phyloP scores from a whole-genome alignment of 2,888 invertebrate genomes.

The Ptilodon capucinus region DNA sequence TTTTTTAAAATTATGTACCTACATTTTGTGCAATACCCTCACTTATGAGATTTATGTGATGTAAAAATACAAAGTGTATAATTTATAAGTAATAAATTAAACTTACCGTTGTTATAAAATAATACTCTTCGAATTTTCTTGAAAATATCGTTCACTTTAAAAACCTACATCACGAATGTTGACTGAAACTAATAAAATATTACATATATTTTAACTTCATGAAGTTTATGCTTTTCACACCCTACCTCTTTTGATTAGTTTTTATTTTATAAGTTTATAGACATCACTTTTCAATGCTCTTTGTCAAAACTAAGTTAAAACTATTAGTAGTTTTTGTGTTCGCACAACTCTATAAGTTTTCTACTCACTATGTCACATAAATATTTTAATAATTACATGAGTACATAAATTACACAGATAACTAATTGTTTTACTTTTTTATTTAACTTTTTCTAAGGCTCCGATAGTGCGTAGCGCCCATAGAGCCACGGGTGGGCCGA shows the following conservation, averaged over 20 bases:
- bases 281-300: too few species aligned
- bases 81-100: not conserved
- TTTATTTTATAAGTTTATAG: too few species aligned
- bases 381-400: not conserved
- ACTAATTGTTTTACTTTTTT: slow-evolving; percentile 5
- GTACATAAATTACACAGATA: too few species aligned
- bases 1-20: too few species aligned
- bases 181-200: not conserved
- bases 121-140: not conserved
- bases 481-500: slow-evolving; percentile 14
- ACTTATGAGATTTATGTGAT: too few species aligned
- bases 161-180: not conserved
- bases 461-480: slow-evolving; percentile 19
- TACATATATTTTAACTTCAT: slow-evolving; percentile 7
- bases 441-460: slow-evolving; percentile 17
- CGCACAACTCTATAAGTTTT: not conserved
- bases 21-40: too few species aligned
- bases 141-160: not conserved
- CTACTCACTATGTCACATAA: not conserved
- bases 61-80: too few species aligned
- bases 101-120: slow-evolving; percentile 2
- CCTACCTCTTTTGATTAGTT: too few species aligned
- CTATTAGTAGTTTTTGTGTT: too few species aligned
- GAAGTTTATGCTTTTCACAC: too few species aligned
- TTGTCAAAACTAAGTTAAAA: too few species aligned